Conservation (phyloP, 2,113 vertebrate genomes). For the Macrotis lagotis region DNA sequence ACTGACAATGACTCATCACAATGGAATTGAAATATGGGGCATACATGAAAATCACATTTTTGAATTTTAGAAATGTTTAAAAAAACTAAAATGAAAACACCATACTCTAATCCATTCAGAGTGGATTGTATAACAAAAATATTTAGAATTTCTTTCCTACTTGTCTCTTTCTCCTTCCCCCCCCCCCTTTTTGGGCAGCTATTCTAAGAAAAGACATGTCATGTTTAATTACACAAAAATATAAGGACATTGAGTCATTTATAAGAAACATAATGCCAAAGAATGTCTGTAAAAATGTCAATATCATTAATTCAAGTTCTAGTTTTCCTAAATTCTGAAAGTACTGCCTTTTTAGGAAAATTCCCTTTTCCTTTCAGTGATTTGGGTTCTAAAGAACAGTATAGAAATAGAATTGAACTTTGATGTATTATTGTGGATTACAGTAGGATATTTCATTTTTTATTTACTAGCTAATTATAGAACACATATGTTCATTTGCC, state of each 20-base stretch:
- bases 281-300: not conserved
- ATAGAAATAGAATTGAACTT: not conserved
- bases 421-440: not conserved
- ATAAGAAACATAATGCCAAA: not conserved
- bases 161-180: not conserved
- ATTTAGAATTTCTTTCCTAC: not conserved
- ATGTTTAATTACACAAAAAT: not conserved
- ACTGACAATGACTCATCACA: not conserved
- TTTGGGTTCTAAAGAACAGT: not conserved
- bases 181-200: not conserved
- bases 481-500: not conserved
- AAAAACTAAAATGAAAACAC: not conserved
- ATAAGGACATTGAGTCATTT: not conserved
- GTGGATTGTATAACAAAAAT: not conserved
- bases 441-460: conserved; percentile 35
- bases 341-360: not conserved
- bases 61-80: not conserved
- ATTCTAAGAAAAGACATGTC: not conserved
- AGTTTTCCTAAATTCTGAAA: not conserved
- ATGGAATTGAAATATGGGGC: not conserved
- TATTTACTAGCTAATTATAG: conserved; percentile 19
- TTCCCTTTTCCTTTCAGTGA: not conserved
- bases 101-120: not conserved
- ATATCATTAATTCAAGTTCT: not conserved
- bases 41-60: not conserved